Percentiles rank a stretch among this genome's conserved stretches.
phyloP scores from a whole-genome alignment of 2,888 invertebrate species.

The Conomelus anceps region DNA sequence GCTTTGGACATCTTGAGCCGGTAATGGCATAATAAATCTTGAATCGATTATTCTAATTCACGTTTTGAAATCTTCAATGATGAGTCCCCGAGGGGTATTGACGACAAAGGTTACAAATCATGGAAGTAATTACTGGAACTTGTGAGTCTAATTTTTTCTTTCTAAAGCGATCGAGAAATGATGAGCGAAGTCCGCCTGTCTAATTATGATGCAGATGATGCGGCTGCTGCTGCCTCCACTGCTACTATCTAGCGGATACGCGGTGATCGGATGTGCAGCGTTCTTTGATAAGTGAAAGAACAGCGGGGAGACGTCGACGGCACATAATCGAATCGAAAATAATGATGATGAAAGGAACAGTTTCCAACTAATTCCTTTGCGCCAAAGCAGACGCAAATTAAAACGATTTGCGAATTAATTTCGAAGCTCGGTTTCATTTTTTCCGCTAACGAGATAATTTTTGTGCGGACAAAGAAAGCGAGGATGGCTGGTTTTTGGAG shows the following conservation, averaged over 20 bases:
- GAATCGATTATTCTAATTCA: neutral
- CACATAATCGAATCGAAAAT: neutral
- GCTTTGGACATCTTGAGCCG: neutral
- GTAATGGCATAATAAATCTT: neutral
- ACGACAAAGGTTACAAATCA: neutral
- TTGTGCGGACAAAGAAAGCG: neutral
- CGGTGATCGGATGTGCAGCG: neutral
- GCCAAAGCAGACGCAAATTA: neutral
- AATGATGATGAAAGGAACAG: neutral
- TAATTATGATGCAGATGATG: neutral
- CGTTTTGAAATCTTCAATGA: too few relatives aligned
- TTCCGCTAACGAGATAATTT: neutral
- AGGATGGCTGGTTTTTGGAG: neutral
- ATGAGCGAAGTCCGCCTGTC: neutral
- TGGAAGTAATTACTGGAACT: neutral
- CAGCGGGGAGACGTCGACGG: too few relatives aligned
- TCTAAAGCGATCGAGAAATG: neutral
- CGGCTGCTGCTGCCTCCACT: neutral
- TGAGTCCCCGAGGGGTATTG: neutral
- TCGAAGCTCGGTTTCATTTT: neutral
- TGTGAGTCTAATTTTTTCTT: neutral
- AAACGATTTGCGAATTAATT: neutral
- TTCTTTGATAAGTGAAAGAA: too few relatives aligned
- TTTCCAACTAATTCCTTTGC: neutral
- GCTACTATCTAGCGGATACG: neutral